Base-by-base conservation (phyloP, 2,113 vertebrate species). In the Casuarius casuarius region DNA sequence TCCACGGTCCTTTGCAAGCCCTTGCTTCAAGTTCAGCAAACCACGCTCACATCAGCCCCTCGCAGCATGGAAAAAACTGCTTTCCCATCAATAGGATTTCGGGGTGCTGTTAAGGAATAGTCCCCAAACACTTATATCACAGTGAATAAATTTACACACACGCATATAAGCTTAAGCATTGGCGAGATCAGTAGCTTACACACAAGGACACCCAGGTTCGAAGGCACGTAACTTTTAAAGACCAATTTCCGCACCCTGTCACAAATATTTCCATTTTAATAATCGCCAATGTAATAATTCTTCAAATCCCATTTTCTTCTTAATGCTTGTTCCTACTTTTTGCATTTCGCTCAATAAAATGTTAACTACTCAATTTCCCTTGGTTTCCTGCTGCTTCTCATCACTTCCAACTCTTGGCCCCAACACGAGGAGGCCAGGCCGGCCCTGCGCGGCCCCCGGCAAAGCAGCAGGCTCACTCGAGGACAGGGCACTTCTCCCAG, bases 31-130 rank as follows among this genome's bases (percentile, higher is more conserved):
- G 28, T 82, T 80, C 66, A 12, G 68, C 5, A 5, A 7, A 67
- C 12, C 38, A 2, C 4, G 21, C 31, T 79, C 26, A 2, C 38
- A 3, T 5, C 75, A 28, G 18, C 7, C n/a, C 49, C 2, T 2
- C 3, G 6, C 21, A 9, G 31, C 11, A 33, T 52, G 33, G n/a
- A 81, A 49, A 38, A 7, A 18, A 35, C 23, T 44, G 20, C 15
- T 33, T 12, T 59, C 63, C 13, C 11, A 38, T 22, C 16, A 3
- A 4, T 2, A 22, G 33, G 9, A 46, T 52, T 70, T 46, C 35
- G 31, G 51, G 22, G 58, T 23, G 33, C 22, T 76, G 75, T 51
- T 58, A 29, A 71, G 65, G 76, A 49, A 44, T 22, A 38, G 26
- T 14, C 20, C n/a, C 48, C 48, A 25, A 21, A 51, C 31, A 17